Conservation (phyloP, 1,140 invertebrate genomes). For the Steinernema feltiae region DNA sequence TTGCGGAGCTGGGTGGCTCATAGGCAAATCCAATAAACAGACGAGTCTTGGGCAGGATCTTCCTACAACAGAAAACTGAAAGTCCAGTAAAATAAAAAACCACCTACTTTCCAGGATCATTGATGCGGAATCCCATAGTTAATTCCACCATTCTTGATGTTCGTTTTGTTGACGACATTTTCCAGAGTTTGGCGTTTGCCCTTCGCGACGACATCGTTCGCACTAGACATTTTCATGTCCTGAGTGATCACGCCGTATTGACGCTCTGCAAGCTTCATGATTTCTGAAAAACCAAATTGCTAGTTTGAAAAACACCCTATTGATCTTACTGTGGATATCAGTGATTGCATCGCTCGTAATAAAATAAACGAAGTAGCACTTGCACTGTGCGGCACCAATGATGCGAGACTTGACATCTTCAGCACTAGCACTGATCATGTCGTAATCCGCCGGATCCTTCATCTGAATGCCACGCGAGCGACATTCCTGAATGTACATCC, state of each 20-base stretch:
- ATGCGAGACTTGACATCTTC: neutral
- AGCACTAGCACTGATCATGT: neutral
- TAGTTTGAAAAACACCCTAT: too few species aligned
- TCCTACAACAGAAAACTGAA: neutral
- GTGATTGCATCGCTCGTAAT: constrained; percentile 26
- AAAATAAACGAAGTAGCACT: constrained; percentile 26
- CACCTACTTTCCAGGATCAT: neutral
- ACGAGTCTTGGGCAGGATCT: constrained; percentile 20
- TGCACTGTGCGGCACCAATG: neutral
- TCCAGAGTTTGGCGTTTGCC: constrained; percentile 31
- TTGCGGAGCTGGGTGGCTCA: constrained; percentile 32
- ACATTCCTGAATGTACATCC: neutral
- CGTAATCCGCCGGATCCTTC: neutral
- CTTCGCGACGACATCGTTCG: neutral
- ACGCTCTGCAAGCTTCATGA: constrained; percentile 18
- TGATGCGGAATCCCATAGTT: constrained; percentile 32
- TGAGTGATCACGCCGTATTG: constrained; percentile 24
- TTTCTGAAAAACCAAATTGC: too few species aligned
- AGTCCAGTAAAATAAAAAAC: neutral
- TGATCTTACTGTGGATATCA: constrained; percentile 17
- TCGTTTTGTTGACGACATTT: constrained; percentile 37
- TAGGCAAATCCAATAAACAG: constrained; percentile 34
- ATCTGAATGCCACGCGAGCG: neutral
- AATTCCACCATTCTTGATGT: constrained; percentile 37
- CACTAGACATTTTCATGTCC: constrained; percentile 25